Base-by-base conservation (phyloP, 2,113 vertebrate species). In the Zosterops borbonicus region DNA sequence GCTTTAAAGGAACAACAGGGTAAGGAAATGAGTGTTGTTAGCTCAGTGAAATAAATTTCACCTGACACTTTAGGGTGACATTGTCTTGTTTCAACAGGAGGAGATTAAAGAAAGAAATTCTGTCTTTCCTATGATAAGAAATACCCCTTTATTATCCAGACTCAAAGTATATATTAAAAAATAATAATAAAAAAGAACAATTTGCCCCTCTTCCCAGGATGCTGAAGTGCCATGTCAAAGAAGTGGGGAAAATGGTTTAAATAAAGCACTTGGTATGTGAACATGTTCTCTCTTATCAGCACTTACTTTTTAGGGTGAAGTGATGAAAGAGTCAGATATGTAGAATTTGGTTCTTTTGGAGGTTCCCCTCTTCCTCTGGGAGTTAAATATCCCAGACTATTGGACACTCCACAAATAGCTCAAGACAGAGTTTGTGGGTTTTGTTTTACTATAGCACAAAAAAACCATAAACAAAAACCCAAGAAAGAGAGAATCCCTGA, bases 1-100 rank as follows among this genome's bases (percentile, higher is more conserved):
- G 70, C 81, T 79, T 77, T 82, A 74, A 76, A 91, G 63, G 82
- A 94, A 83, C 75, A 86, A 69, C 39, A 62, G 67, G 27, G 59
- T 94, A 91, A 92, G 94, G 91, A 96, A 92, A 94, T 86, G 82
- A 91, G 71, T 39, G 33, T 58, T 88, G 87, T 94, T 92, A 91
- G 75, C 46, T 39, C 20, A 37, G 37, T 74, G 93, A 91, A 91
- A 87, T 85, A 92, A 87, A 80, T 94, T 90, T 74, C 55, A 73
- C 49, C 78, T 90, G 91, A 83, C 74, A 24, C 53, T 75, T 87
- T 83, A 71, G 77, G 91, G 67, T 91, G 93, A 80, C 62, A 56
- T 87, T 76, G 74, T 39, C 84, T 94, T 85, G 63, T 59, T 80
- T 87, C 71, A 90, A 74, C 52, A 63, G 67, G 37, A 64, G 49